Base-by-base conservation (phyloP, 1,140 invertebrate species). In the Dinoponera quadriceps region DNA sequence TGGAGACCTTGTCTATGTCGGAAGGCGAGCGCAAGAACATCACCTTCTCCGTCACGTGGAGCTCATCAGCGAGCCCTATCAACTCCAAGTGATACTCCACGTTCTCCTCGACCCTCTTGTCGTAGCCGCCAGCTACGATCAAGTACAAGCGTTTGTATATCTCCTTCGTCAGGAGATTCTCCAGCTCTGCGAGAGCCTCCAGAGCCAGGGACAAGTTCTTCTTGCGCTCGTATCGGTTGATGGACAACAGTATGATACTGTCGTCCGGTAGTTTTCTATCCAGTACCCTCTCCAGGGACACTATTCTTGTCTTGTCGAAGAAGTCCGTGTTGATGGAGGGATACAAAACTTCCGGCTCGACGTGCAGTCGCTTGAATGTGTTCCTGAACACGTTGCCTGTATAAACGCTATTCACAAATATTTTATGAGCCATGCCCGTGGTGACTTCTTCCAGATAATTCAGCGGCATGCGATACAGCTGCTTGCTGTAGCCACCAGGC, bases 141-240 rank as follows among this genome's bases (percentile, higher is more conserved):
- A 99, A 95, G 91, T 97, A 97, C 55, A 97, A 95, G 82, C 94
- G 94, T 38, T 95, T 93, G 93, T 95, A 97, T 84, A 96, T 94
- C 48, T 95, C 88, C 29, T 94, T 86, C 57, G 92, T 91, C 22
- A 97, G 80, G 33, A 94, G 91, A 49, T 94, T 90, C 88, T 95
- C 95, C 44, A 98, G 94, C 80, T 96, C 93, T 89, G 96, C 95
- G 73, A 99, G 95, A 16, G 98, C 96, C 88, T 97, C 92, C 55
- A 99, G 94, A 0, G 98, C 98, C 20, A 99, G 92, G 20, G 95
- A 94, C 7, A 99, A 94, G 93, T 99, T 98, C 94, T 99, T 99
- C 92, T 99, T 99, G 14, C 98, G 96, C 92, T 99, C 99, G 94
- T 98, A 99, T 88, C 99, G 96, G 95, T 99, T 99, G 75, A 99